Evolutionary conservation across 2,888 invertebrate genomes (phyloP).

Genomic region (Rhamphomyia laevipes): DNA sequence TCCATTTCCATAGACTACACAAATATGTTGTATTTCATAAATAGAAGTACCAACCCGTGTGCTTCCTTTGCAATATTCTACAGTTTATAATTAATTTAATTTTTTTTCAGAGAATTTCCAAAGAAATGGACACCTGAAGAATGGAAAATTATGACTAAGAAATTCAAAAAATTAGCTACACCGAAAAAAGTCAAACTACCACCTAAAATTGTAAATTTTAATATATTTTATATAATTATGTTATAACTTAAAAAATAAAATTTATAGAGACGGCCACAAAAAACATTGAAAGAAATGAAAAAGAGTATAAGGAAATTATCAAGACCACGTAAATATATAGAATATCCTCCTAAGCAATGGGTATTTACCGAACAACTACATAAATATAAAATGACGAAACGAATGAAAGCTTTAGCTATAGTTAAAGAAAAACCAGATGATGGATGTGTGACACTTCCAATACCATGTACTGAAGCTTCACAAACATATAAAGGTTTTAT

Average conservation of each 20-base stretch:
- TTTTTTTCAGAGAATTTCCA: constrained; percentile 16
- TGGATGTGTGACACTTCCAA: constrained; percentile 14
- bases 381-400: constrained; percentile 16
- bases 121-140: constrained; percentile 21
- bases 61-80: no score
- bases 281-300: constrained; percentile 14
- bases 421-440: constrained; percentile 7
- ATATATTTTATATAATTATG: background rate
- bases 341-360: constrained; percentile 18
- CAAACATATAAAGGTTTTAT: constrained; percentile 23
- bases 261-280: background rate
- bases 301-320: constrained; percentile 21
- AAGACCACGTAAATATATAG: constrained; percentile 17
- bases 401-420: constrained; percentile 12
- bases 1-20: no score
- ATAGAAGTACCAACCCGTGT: no score
- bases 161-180: constrained; percentile 22
- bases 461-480: constrained; percentile 18
- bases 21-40: no score
- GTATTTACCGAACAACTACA: constrained; percentile 17
- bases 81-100: background rate
- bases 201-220: constrained; percentile 18
- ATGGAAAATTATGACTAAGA: constrained; percentile 21
- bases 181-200: constrained; percentile 22
- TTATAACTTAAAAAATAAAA: no score